Evolutionary conservation across 2,797 vertebrate genomes (phyloP), one percentile per base, ranked within the genome.

Genomic region (Sebastes dallii): DNA sequence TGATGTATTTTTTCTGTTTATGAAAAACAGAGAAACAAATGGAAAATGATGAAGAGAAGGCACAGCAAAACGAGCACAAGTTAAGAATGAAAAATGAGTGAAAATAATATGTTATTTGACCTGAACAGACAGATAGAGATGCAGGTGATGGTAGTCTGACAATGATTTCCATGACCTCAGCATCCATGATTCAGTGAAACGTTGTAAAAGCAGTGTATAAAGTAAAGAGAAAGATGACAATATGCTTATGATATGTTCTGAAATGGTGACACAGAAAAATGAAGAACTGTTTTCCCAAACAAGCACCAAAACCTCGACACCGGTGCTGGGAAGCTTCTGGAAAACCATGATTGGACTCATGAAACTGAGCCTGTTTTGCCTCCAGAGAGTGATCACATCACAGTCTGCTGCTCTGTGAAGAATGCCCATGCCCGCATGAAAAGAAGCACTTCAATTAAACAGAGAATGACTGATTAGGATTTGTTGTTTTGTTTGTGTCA

Each of bases 311-410:
- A 13, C 52, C n/a, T 34, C 1, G 1, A 64, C 52, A 12, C 3
- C 0, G 6, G 13, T 55, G 29, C 20, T 67, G 25, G 27, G 20
- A 61, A 42, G 30, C 20, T 61, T 32, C n/a, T 42, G 62, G 27
- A 50, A 72, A 71, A 42, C 29, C 32, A 25, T 12, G 22, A 71
- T 3, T 77, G 27, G 75, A 69, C 82, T 85, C 73, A 77, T 88
- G 72, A 81, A 78, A 78, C 70, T 82, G 79, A 82, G 77, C 12
- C 61, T 4, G 42, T 29, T 16, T 16, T 29, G 14, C 50, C 50
- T 65, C 50, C 13, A 50, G 25, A 80, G 34, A 20, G 39, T 18
- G 71, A 32, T 32, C 3, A 5, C 1, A 61, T 39, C 27, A 42
- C 32, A 58, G 20, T 22, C 39, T 61, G 80, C 39, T 72, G 58